phyloP scores from a whole-genome alignment of 2,113 vertebrate species.

The Camelus dromedarius region DNA sequence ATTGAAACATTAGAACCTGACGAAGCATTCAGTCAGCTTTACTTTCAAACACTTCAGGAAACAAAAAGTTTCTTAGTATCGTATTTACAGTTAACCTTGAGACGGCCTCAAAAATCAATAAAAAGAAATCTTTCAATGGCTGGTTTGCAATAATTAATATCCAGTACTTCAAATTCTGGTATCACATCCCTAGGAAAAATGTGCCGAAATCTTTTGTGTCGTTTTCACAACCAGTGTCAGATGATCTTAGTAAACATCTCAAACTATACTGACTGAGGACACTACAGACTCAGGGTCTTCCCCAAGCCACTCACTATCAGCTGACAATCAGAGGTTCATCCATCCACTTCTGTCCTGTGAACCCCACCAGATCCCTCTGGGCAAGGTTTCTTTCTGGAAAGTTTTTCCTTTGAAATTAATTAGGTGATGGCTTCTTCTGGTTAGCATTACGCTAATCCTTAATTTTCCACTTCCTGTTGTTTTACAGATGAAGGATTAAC shows the following conservation, averaged over 20 bases:
- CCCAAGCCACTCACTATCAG: neutral
- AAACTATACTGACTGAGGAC: neutral
- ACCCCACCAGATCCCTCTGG: neutral
- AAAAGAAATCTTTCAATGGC: neutral
- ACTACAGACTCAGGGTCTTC: neutral
- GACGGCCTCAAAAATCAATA: neutral
- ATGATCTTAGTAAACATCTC: neutral
- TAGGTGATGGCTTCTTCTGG: neutral
- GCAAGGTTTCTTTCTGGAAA: neutral
- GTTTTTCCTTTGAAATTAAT: slow-evolving; percentile 40
- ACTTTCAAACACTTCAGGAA: neutral
- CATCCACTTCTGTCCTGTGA: neutral
- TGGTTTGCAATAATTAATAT: neutral
- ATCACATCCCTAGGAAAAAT: neutral
- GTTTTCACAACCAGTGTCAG: neutral
- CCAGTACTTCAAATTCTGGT: neutral
- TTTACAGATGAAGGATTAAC: slow-evolving; percentile 1
- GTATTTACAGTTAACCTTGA: neutral
- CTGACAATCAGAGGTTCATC: neutral
- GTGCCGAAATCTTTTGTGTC: neutral
- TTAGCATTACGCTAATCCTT: slow-evolving; percentile 17
- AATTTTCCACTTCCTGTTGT: slow-evolving; percentile 39
- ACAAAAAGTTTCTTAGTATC: neutral
- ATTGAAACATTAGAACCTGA: neutral
- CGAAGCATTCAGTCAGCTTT: neutral